phyloP scores from a whole-genome alignment of 30 jellyfish, hydroid and myxozoan species.

The Catostylus mosaicus region DNA sequence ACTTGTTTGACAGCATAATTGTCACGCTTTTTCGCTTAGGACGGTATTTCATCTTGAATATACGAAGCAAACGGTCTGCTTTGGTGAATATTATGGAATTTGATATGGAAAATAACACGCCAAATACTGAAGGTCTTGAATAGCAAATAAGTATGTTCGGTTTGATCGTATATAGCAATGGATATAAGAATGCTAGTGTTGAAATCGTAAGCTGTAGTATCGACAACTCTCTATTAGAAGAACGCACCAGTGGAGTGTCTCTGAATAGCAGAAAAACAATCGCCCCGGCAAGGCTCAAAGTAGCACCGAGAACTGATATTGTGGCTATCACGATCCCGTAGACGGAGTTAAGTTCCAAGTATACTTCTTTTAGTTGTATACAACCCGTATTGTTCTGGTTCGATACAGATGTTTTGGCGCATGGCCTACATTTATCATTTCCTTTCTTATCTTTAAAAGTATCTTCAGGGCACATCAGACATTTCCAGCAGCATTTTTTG shows the following conservation, averaged over 20 bases:
- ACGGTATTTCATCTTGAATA: constrained; percentile 64
- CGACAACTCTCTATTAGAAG: constrained; percentile 64
- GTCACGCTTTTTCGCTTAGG: constrained; percentile 7
- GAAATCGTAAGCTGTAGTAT: constrained; percentile 40
- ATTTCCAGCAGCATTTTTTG: constrained; percentile 74
- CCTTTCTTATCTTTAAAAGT: constrained; percentile 33
- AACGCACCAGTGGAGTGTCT: constrained; percentile 63
- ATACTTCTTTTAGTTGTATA: constrained; percentile 8
- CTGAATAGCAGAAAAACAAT: constrained; percentile 11
- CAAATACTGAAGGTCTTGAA: constrained; percentile 44
- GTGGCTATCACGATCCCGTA: constrained; percentile 29
- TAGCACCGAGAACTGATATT: constrained; percentile 28
- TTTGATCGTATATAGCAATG: constrained; percentile 38
- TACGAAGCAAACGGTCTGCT: constrained; percentile 76
- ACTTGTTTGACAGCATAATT: constrained; percentile 33
- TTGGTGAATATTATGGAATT: constrained; percentile 57
- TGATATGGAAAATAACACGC: constrained; percentile 54
- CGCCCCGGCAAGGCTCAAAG: constrained; percentile 15
- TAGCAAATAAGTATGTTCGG: constrained; percentile 44
- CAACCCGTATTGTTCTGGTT: constrained; percentile 41
- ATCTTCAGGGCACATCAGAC: constrained; percentile 74
- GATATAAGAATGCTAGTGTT: constrained; percentile 20
- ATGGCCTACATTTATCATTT: constrained; percentile 39
- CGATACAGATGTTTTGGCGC: constrained; percentile 30
- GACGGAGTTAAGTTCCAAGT: constrained; percentile 3